A percentile compares a stretch with the other conserved stretches of the same genome.
Conservation (phyloP, 64 coral and sea anemone genomes). For the Catalaphyllia jardinei region DNA sequence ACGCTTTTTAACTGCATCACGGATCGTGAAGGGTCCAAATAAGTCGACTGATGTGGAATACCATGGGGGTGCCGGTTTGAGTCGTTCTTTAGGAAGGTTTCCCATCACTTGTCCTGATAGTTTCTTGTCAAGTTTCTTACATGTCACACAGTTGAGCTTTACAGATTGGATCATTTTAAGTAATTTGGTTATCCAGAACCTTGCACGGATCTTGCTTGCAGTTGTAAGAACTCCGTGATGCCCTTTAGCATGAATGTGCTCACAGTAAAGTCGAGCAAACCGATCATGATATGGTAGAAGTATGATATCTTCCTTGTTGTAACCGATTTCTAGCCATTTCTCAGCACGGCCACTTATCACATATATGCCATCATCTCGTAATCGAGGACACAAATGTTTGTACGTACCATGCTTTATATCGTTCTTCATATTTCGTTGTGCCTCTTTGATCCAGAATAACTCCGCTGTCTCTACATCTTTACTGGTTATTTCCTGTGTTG, state of each 20-base stretch:
- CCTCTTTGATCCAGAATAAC: too few relatives aligned
- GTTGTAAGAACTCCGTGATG: constrained; percentile 39
- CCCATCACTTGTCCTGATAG: too few relatives aligned
- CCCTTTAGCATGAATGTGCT: constrained; percentile 22
- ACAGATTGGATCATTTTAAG: constrained; percentile 12
- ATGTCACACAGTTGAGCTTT: too few relatives aligned
- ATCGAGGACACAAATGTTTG: too few relatives aligned
- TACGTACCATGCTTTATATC: too few relatives aligned
- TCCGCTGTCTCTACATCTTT: too few relatives aligned
- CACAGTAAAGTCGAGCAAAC: neutral
- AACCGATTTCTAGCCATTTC: neutral
- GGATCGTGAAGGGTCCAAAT: neutral
- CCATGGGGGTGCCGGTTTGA: constrained; percentile 22
- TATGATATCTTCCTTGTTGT: constrained; percentile 29
- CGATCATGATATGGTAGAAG: constrained; percentile 33
- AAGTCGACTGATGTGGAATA: constrained; percentile 13
- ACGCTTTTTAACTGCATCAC: constrained; percentile 34
- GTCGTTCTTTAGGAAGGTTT: neutral
- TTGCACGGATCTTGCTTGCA: constrained; percentile 34
- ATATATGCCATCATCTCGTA: too few relatives aligned
- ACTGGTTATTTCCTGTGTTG: too few relatives aligned
- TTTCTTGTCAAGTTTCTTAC: too few relatives aligned
- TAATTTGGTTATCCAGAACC: constrained; percentile 25
- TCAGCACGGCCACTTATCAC: too few relatives aligned
- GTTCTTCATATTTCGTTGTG: too few relatives aligned